Evolutionary conservation across 2,113 vertebrate genomes (phyloP), one percentile per base, ranked within the genome.

Genomic region (Hypomesus transpacificus): DNA sequence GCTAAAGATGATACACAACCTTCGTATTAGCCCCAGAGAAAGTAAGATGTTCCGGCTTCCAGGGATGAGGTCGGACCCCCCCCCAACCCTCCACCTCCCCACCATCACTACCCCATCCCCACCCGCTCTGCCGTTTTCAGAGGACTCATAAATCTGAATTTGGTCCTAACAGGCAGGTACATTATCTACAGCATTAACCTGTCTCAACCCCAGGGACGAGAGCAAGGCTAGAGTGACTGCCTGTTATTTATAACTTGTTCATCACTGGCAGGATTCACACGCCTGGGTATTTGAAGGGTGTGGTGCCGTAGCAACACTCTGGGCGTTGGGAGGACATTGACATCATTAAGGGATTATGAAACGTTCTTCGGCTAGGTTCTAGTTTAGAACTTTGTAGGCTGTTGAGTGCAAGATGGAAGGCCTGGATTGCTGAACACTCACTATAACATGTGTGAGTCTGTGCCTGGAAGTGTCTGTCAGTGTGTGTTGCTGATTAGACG

Each of bases 141-240:
- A 59, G 66, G 69, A 39, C 28, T 54, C 75, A 82, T 87, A 76
- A 80, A 87, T 88, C 82, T 65, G 72, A 59, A 60, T 76, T 72
- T 16, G 75, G 60, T 65, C 59, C 51, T 46, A 3, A 62, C 61
- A 73, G 68, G 21, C 63, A 3, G 22, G 26, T 63, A 22, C 52
- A 26, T 18, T 52, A 78, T 79, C 60, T 68, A 76, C 65, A 74
- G 50, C 74, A 80, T 77, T 81, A 75, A 57, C 28, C n/a, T 11
- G 5, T 3, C 71, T 67, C 84, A 11, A 66, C 51, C 21, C 14
- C 66, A 31, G 81, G 62, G 76, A 69, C 58, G 72, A 72, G 60
- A 66, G 20, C 26, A 82, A 77, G 65, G 79, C 71, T 24, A 34
- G 21, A 39, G 78, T n/a, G 50, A 68, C 66, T 54, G 51, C 28